phyloP scores from a whole-genome alignment of 92 coral and sea anemone genomes.

The Zoanthus sansibaricus region DNA sequence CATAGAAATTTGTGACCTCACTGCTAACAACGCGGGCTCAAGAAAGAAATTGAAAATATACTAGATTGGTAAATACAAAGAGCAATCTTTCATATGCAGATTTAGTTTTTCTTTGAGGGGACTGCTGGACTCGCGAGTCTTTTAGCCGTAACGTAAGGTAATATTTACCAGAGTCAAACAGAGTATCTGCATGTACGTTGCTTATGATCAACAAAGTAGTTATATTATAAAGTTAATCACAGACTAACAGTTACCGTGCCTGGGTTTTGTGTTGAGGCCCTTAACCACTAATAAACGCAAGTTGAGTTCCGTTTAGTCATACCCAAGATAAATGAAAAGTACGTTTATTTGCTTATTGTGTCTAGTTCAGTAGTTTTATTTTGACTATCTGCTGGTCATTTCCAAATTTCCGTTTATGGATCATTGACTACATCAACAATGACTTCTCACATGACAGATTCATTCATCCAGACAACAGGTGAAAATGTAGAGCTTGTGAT shows the following conservation, averaged over 20 bases:
- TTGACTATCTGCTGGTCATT: slow-evolving; percentile 1
- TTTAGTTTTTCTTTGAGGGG: background rate
- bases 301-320: background rate
- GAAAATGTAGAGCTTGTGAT: background rate
- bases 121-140: background rate
- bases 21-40: slow-evolving; percentile 18
- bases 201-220: background rate
- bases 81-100: background rate
- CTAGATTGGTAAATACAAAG: background rate
- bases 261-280: background rate
- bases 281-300: background rate
- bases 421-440: background rate
- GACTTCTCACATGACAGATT: background rate
- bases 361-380: background rate
- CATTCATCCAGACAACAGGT: background rate
- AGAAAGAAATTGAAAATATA: background rate
- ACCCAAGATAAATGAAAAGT: background rate
- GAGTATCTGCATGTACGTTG: too few relatives aligned
- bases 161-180: too few relatives aligned
- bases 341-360: background rate
- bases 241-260: background rate
- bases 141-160: too few relatives aligned
- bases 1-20: slow-evolving; percentile 29
- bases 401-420: background rate
- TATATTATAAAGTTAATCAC: background rate